Conservation (phyloP, 2,888 invertebrate genomes). For the Julus scandinavius region DNA sequence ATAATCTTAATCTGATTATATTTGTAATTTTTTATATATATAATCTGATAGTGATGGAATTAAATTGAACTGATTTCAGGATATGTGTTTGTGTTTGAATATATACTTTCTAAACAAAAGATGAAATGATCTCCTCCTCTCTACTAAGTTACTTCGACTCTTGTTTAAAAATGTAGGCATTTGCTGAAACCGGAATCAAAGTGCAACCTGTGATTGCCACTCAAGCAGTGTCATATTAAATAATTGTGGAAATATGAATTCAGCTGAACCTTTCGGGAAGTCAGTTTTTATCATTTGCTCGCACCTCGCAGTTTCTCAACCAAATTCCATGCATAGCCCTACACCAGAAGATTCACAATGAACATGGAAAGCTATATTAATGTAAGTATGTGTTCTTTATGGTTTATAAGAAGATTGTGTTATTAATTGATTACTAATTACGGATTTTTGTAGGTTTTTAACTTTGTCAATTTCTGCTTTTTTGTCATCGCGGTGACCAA, state of each 20-base stretch:
- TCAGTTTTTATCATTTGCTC: conserved; percentile 8
- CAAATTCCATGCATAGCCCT: neutral
- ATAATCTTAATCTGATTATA: too few relatives aligned
- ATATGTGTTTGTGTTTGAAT: neutral
- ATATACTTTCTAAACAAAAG: neutral
- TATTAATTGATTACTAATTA: neutral
- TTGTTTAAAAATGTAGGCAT: neutral
- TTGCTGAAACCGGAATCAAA: neutral
- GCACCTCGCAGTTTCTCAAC: neutral
- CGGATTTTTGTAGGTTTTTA: neutral
- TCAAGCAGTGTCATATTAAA: neutral
- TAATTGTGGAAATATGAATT: conserved; percentile 8
- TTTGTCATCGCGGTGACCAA: neutral
- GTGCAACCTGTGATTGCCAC: neutral
- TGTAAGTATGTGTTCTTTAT: neutral
- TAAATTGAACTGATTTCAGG: neutral
- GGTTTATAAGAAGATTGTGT: neutral
- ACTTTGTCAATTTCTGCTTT: neutral
- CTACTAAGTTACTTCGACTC: neutral
- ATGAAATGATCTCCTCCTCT: neutral
- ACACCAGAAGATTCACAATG: neutral
- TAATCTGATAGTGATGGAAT: too few relatives aligned
- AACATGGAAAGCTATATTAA: neutral
- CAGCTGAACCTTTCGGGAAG: neutral
- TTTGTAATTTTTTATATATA: too few relatives aligned